Base-by-base conservation (phyloP, 2,888 invertebrate species). In the Tricholauxania praeusta region DNA sequence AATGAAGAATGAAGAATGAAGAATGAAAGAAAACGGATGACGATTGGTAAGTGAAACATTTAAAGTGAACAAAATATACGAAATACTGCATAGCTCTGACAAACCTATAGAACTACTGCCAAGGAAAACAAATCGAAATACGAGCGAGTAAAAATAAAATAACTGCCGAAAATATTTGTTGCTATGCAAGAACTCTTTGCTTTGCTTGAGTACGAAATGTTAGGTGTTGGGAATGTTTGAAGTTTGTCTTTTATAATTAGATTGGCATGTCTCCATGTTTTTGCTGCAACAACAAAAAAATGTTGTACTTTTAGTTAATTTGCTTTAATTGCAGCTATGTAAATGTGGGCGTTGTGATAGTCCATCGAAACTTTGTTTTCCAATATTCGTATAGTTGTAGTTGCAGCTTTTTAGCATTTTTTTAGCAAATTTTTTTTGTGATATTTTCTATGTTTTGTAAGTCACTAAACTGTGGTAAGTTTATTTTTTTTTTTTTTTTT, bases 11-110 rank as follows among this genome's bases (percentile, higher is more conserved):
- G 2, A 39, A 39, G 5, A n/a, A n/a, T 2, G 5, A 39, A 39
- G 6, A 10, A 39, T 3, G 10, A 28, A 28, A 10, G 39, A 39
- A 39, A 39, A 7, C 10, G 39, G 10, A 39, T 39, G 60, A 62
- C 12, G 59, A 59, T 28, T 59, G 28, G 59, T 28, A 59, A 59
- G 59, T 59, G 59, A 59, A 59, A 59, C 59, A 28, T 59, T 59
- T 59, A 59, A 3, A 12, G 10, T 10, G 60, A 19, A 32, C 12
- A 39, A 32, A 39, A 28, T 39, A 39, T 39, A 39, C 39, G 8
- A 10, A 39, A 39, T 10, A 28, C 2, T n/a, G n/a, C 28, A 39
- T 39, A 39, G 10, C 39, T 10, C 39, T 39, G 39, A 39, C 39
- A 39, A 39, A 39, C 6, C 39, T 39, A 39, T 8, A 39, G 39